Conservation (phyloP, 1,140 invertebrate genomes). For the Orussus abietinus region DNA sequence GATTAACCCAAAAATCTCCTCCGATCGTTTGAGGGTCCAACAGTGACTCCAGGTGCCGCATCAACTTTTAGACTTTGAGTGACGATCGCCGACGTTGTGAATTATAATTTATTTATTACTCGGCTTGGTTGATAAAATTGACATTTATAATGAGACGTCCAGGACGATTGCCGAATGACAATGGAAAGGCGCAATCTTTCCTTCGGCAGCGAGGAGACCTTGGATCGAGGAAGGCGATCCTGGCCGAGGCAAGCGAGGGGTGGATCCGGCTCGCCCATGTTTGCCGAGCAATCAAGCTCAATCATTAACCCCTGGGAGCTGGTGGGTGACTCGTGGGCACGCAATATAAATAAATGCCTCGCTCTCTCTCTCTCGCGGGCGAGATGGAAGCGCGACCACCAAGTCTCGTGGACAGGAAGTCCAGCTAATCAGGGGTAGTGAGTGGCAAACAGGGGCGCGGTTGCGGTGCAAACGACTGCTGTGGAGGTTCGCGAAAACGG, state of each 20-base stretch:
- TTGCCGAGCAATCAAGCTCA: conserved; percentile 53
- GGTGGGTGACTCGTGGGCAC: conserved; percentile 25
- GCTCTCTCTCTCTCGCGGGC: conserved; percentile 1
- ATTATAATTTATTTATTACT: no score
- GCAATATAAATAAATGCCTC: conserved; percentile 18
- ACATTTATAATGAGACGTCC: conserved; percentile 9
- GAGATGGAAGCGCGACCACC: no score
- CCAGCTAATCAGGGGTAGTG: conserved; percentile 54
- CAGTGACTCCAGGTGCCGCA: no score
- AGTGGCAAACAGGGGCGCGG: conserved; percentile 54
- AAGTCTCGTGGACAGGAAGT: conserved; percentile 51
- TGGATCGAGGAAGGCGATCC: not conserved
- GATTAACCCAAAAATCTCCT: no score
- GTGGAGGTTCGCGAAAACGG: not conserved
- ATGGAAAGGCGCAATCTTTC: conserved; percentile 4
- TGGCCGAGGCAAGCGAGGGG: conserved; percentile 13
- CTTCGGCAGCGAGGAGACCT: not conserved
- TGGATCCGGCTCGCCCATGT: conserved; percentile 45
- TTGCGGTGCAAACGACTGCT: conserved; percentile 18
- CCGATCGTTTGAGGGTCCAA: no score
- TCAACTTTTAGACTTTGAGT: no score
- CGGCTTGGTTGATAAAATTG: no score
- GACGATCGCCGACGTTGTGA: no score
- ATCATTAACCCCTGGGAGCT: conserved; percentile 47
- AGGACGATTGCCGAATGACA: conserved; percentile 2